Evolutionary conservation across 30 jellyfish, hydroid and myxozoan genomes (phyloP).

Genomic region (Nemopilema nomurai): DNA sequence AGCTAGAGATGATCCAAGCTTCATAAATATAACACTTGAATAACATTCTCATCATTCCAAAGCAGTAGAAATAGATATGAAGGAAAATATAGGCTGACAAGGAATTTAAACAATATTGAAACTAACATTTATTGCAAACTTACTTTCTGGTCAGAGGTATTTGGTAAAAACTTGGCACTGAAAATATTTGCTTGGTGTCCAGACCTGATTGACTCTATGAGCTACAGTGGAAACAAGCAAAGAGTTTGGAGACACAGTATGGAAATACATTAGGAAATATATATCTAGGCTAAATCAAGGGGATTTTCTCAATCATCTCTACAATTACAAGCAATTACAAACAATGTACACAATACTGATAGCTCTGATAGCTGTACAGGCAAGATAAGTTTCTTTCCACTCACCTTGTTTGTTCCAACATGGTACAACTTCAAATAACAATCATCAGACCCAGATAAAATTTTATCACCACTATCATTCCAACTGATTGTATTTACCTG

Average conservation of each 20-base stretch:
- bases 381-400: not conserved
- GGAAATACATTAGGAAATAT: not conserved
- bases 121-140: not conserved
- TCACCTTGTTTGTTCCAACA: slow-evolving; percentile 55
- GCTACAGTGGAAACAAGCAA: slow-evolving; percentile 46
- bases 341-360: no score
- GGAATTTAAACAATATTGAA: no score
- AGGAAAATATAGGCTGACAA: no score
- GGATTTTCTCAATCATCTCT: no score
- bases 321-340: no score
- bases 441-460: slow-evolving; percentile 97
- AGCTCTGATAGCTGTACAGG: not conserved
- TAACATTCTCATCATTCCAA: no score
- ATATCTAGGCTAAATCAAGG: no score
- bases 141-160: slow-evolving; percentile 81
- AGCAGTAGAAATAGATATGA: no score
- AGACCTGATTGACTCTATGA: slow-evolving; percentile 71
- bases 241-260: no score
- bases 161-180: slow-evolving; percentile 90
- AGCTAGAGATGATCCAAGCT: no score
- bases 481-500: slow-evolving; percentile 91
- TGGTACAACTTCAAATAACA: slow-evolving; percentile 73
- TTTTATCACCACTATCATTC: slow-evolving; percentile 83
- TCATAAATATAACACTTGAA: no score
- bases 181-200: slow-evolving; percentile 89